Evolutionary conservation across 1,140 invertebrate species (phyloP), one percentile per base, ranked within the genome.

Genomic region (roundworm (Caenorhabditis elegans)): DNA sequence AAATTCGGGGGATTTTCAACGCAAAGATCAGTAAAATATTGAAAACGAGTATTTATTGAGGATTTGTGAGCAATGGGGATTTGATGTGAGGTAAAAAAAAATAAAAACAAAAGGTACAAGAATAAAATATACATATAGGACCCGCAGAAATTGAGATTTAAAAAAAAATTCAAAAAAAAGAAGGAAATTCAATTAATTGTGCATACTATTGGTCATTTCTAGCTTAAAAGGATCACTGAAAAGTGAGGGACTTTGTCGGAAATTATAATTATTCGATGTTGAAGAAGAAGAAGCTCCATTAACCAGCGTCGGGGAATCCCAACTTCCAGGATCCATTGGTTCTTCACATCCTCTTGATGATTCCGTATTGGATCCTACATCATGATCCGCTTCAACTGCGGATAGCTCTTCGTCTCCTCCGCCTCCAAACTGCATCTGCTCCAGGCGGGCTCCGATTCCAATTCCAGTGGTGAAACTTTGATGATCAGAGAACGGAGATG

Each of bases 221-320:
- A 84, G 70, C 48, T 77, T 83, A 26, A 83, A 84, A n/a, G 80
- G 81, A 65, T 84, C 83, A 55, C 70, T 84, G 47, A 84, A 84
- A n/a, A 84, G 76, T 1, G 83, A 82, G n/a, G 83, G 76, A 77
- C 65, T 46, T 43, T 80, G 79, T 28, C 70, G 43, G 60, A 82
- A 76, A n/a, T 84, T 34, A 24, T 34, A 79, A 11, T 78, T 78
- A 36, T 70, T 70, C 34, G 34, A 39, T 34, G 36, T 24, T 6
- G 49, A 47, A 8, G 49, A 47, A 8, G 39, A 43, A 15, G 39
- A 43, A 8, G 39, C 39, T 76, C 75, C 47, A 77, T 47, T 84
- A 51, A 47, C 84, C 34, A 34, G 76, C 28, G 49, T 48, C 24
- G 51, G 80, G 22, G 48, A 55, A 77, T 39, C 80, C 76, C 70